A percentile compares a stretch with the other conserved stretches of the same genome.
These are phyloP conservation scores for Sisor rabdophorus DNA, from an alignment of 2,113 vertebrate species.

Conservation along the genomic window DNA sequence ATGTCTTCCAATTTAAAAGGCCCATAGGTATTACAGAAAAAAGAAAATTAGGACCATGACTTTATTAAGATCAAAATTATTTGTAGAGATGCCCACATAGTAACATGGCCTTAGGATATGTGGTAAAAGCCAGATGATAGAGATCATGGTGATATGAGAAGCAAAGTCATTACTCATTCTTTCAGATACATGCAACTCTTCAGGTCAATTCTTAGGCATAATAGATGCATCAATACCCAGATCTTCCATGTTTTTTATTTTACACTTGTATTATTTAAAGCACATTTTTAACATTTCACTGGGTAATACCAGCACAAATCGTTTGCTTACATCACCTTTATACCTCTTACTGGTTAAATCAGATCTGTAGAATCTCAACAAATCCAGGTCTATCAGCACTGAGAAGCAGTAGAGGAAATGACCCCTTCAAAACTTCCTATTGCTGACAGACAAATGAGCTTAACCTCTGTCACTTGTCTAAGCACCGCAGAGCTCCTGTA, in stretches of 20 bases:
- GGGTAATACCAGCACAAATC: not conserved
- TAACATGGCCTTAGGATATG: not conserved
- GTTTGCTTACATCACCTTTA: conserved; percentile 6
- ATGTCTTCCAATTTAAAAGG: not conserved
- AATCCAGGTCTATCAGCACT: conserved; percentile 31
- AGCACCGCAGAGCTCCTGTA: conserved; percentile 32
- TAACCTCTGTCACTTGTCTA: conserved; percentile 21
- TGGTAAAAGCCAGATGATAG: not conserved
- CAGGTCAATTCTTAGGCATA: conserved; percentile 16
- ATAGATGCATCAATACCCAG: conserved; percentile 13
- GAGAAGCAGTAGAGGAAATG: conserved; percentile 34
- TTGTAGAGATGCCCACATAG: not conserved
- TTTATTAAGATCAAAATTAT: not conserved
- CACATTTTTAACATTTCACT: conserved; percentile 7
- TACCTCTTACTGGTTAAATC: conserved; percentile 11
- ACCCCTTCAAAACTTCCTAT: conserved; percentile 43
- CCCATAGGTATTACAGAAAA: not conserved
- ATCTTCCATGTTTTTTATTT: conserved; percentile 3
- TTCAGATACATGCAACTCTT: conserved; percentile 22
- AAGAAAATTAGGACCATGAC: not conserved
- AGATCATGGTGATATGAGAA: conserved; percentile 25
- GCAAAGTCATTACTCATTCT: conserved; percentile 16
- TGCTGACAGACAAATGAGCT: conserved; percentile 47
- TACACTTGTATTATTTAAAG: conserved; percentile 14
- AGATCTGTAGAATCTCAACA: conserved; percentile 38